These are phyloP conservation scores for Eudemis profundana DNA, from an alignment of 2,888 invertebrate species.

Conservation along the genomic window DNA sequence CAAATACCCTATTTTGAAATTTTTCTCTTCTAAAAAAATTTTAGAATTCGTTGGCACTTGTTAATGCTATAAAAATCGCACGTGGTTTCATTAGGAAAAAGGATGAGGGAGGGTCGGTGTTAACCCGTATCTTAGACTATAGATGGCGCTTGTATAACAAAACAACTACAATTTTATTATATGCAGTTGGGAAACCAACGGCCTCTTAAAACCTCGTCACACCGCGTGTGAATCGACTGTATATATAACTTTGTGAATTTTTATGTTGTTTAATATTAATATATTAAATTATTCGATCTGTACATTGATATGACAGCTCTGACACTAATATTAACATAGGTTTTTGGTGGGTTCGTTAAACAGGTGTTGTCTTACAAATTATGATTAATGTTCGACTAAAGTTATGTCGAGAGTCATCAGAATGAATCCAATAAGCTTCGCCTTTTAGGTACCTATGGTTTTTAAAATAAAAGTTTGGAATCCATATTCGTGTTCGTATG, in stretches of 20 bases:
- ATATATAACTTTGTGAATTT: conserved; percentile 13
- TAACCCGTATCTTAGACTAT: too few species aligned
- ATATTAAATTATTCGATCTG: conserved; percentile 35
- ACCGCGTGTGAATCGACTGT: not conserved
- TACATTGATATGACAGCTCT: conserved; percentile 36
- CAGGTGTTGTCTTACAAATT: conserved; percentile 28
- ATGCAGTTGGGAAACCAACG: not conserved
- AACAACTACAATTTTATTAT: conserved; percentile 15
- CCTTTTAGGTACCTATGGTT: not conserved
- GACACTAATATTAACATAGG: conserved; percentile 36
- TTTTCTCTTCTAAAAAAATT: too few species aligned
- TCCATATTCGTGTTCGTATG: too few species aligned
- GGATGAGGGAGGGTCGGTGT: too few species aligned
- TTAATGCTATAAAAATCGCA: too few species aligned
- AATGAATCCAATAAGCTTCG: not conserved
- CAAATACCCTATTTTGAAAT: too few species aligned
- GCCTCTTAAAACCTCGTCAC: not conserved
- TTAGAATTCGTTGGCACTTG: too few species aligned
- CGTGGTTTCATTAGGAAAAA: too few species aligned
- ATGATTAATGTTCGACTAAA: conserved; percentile 4
- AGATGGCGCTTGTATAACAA: conserved; percentile 14
- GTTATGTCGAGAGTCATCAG: not conserved
- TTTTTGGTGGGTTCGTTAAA: conserved; percentile 28
- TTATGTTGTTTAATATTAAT: conserved; percentile 24
- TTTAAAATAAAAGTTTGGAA: too few species aligned